A percentile compares a stretch with the other conserved stretches of the same genome.
Conservation (phyloP, 2,113 vertebrate genomes). For the Sisor rabdophorus region DNA sequence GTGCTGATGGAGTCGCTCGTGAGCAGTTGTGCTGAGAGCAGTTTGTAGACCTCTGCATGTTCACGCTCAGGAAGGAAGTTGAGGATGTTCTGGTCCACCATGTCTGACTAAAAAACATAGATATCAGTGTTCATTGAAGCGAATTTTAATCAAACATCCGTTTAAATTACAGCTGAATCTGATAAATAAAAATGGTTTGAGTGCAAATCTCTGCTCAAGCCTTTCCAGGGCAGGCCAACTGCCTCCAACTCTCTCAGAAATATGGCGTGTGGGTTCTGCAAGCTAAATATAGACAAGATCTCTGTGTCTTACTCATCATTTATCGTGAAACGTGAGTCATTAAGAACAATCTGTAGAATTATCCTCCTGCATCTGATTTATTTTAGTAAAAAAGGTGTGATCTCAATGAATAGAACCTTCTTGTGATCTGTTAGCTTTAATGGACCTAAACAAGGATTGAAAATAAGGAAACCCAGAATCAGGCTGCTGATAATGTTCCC, state of each 20-base stretch:
- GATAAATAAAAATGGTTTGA: not conserved
- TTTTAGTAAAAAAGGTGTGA: not conserved
- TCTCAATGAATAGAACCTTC: not conserved
- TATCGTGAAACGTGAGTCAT: not conserved
- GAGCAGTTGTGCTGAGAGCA: constrained; percentile 78
- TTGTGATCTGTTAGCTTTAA: not conserved
- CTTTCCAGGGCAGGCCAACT: not conserved
- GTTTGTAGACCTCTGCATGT: constrained; percentile 81
- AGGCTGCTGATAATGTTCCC: not conserved
- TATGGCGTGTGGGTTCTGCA: constrained; percentile 21
- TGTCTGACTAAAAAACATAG: constrained; percentile 84
- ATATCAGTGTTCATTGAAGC: constrained; percentile 43
- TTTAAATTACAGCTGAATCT: not conserved
- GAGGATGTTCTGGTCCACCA: constrained; percentile 91
- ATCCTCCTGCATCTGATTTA: not conserved
- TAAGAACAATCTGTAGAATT: constrained; percentile 2
- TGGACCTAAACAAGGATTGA: not conserved
- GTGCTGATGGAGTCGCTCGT: constrained; percentile 72
- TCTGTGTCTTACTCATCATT: constrained; percentile 29
- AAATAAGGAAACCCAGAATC: not conserved
- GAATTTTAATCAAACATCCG: too few species aligned
- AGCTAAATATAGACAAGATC: constrained; percentile 28
- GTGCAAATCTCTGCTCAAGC: not conserved
- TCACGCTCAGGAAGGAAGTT: constrained; percentile 88
- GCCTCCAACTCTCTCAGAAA: constrained; percentile 38